Percentiles rank a stretch among this genome's conserved stretches.
Evolutionary conservation across 1,140 invertebrate genomes (phyloP).

Genomic region (Nasonia vitripennis): DNA sequence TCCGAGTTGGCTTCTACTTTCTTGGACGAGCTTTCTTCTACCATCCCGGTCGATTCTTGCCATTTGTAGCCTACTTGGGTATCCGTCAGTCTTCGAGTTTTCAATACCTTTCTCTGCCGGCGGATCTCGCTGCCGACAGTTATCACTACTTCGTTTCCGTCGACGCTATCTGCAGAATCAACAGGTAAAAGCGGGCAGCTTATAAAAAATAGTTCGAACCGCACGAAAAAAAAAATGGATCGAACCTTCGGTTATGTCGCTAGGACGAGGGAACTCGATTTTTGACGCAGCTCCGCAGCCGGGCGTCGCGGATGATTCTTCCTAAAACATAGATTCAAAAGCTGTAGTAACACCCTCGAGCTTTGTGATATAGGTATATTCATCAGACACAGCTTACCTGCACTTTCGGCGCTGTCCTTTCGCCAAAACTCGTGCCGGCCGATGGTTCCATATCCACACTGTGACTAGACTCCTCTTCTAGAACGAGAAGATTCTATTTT

Average conservation of each 20-base stretch:
- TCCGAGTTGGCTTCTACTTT: not conserved
- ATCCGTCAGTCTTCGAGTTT: conserved; percentile 60
- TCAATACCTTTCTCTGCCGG: conserved; percentile 55
- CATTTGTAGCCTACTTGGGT: conserved; percentile 59
- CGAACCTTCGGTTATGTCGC: too few species aligned
- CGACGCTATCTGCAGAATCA: not conserved
- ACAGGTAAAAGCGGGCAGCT: too few species aligned
- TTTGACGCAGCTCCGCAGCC: too few species aligned
- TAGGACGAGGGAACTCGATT: too few species aligned
- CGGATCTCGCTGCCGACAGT: conserved; percentile 52
- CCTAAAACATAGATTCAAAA: too few species aligned
- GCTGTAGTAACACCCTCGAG: too few species aligned
- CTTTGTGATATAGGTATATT: too few species aligned
- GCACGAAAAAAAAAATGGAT: too few species aligned
- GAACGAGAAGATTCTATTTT: conserved; percentile 58
- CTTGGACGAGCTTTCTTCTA: conserved; percentile 4
- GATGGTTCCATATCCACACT: not conserved
- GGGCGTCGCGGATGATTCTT: too few species aligned
- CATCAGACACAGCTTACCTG: not conserved
- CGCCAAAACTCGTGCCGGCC: not conserved
- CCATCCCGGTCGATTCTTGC: conserved; percentile 23
- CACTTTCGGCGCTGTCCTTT: not conserved
- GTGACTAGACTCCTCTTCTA: conserved; percentile 43
- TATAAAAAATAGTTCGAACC: too few species aligned
- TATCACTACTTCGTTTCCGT: conserved; percentile 52